Base-by-base conservation (phyloP, 2,113 vertebrate genomes). In the Nerophis ophidion region DNA sequence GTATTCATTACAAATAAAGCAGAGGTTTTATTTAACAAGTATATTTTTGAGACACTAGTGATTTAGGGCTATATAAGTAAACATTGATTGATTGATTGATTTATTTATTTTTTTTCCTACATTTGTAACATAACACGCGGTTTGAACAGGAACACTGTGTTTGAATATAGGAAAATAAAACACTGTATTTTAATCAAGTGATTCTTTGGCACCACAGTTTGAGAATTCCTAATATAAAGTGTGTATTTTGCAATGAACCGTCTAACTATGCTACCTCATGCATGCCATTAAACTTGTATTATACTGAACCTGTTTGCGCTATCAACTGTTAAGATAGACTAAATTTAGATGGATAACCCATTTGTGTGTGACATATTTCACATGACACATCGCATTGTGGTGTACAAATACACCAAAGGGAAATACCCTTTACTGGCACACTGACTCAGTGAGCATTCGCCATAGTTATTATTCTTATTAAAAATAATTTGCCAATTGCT, bases 291-390 rank as follows among this genome's bases (percentile, higher is more conserved):
- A 48, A 57, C 48, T 49, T 55, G 42, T 57, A 45, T 11, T 9
- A 8, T 51, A 56, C 47, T 71, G 14, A 55, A 36, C 44, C 57
- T 51, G 51, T 55, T 4, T 12, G 1, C 54, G 52, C 56, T 47
- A 51, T 60, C 62, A 68, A 61, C 50, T 77, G 76, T 81, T 59
- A 83, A 84, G 83, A 81, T 80, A 82, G 79, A 74, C 81, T 85
- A 86, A 77, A 81, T 88, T 84, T 81, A 85, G 81, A 47, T 53
- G 7, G 16, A 67, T 63, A 65, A 57, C 61, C 81, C 77, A 82
- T 82, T 66, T 62, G 63, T 79, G 74, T 80, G 69, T 83, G 83
- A 81, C 74, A 65, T 63, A 75, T 80, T 83, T 83, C 79, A 82
- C 80, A 75, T 81, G 84, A 85, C 82, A 63, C 57, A 46, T 62